Base-by-base conservation (phyloP, 2,888 invertebrate species). In the Auanema freiburgensis region DNA sequence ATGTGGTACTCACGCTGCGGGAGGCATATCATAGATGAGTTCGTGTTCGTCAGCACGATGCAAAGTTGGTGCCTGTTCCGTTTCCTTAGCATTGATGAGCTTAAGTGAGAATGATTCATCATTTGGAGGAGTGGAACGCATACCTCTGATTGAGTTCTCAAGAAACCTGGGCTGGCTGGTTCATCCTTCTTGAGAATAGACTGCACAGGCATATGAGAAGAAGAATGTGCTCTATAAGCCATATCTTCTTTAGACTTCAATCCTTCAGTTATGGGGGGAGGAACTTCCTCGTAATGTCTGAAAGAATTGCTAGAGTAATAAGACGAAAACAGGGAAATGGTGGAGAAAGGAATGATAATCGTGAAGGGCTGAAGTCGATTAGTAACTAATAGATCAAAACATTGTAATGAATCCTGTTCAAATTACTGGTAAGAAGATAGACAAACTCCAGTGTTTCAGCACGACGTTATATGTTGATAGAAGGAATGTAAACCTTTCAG, bases 61-160 rank as follows among this genome's bases (percentile, higher is more conserved):
- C 8, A 73, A 63, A 0, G 57, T 6, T n/a, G 65, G 24, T 46
- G 46, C 21, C 46, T 18, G 23, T 18, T 46, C 46, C 6, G 5
- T 46, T 46, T 46, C 18, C 11, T 46, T 33, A 8, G 33, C 46
- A 46, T 46, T 18, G 23, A 46, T 46, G 16, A 18, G 46, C 2
- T n/a, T n/a, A n/a, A n/a, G n/a, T 16, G 46, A 46, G 11, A 46
- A 8, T 46, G 18, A 16, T 46, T 8, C 11, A 46, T 52, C 18
- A 12, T 23, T 1, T 52, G 18, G 8, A 52, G 8, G 8, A n/a
- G 18, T 6, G 16, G 14, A 57, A 12, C 16, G 5, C 25, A 12
- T 57, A 64, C 54, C 33, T 71, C 71, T 2, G 75, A 75, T 57
- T 75, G 75, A 14, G 75, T 75, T 58, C 73, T 60, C 42, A 59